phyloP scores from a whole-genome alignment of 2,888 invertebrate genomes.

The Escarpia spicata region DNA sequence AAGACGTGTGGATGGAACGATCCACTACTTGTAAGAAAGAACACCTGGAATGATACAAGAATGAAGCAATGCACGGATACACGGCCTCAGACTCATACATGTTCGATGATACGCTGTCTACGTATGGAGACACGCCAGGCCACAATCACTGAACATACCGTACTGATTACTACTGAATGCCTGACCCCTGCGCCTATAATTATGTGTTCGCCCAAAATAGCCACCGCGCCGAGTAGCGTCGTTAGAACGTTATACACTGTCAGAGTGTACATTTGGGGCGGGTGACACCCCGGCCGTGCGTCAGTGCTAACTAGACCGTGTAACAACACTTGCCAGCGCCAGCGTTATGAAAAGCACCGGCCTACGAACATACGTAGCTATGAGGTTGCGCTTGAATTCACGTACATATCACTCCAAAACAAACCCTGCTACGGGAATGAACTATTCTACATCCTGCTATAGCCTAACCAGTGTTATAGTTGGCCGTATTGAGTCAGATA shows the following conservation, averaged over 20 bases:
- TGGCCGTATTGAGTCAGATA: background rate
- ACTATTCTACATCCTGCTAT: background rate
- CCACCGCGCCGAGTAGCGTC: background rate
- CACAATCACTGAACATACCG: background rate
- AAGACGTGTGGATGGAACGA: too few species aligned
- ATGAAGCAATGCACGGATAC: background rate
- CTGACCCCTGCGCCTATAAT: background rate
- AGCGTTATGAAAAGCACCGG: background rate
- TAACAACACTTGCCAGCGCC: background rate
- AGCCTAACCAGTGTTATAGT: background rate
- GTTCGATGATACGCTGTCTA: background rate
- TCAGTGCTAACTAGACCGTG: background rate
- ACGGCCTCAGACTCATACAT: background rate
- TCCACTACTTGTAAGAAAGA: background rate
- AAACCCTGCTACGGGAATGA: background rate
- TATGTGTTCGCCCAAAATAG: background rate
- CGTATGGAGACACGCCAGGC: background rate
- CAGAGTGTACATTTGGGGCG: background rate
- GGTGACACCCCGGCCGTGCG: background rate
- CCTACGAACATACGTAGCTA: background rate
- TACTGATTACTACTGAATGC: background rate
- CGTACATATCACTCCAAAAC: background rate
- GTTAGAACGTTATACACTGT: background rate
- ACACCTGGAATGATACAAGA: background rate
- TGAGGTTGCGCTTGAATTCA: background rate